Percentiles rank a stretch among this genome's conserved stretches.
Evolutionary conservation across 92 coral and sea anemone genomes (phyloP).

Genomic region (Porites lobata): DNA sequence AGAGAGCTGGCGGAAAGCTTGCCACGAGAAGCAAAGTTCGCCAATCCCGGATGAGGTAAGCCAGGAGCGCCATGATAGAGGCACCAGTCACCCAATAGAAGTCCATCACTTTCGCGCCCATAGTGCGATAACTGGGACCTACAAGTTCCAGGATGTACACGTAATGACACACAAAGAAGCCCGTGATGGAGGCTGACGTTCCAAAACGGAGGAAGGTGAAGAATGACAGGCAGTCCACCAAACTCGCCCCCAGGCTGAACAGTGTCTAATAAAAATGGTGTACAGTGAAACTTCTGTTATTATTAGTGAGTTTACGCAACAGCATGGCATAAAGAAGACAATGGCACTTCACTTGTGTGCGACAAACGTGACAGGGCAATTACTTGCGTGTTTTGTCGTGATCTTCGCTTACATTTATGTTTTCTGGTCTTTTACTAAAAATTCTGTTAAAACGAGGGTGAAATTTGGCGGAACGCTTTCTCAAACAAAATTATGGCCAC

Average conservation of each 20-base stretch:
- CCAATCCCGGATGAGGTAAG: constrained; percentile 71
- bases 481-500: no score
- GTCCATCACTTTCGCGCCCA: constrained; percentile 41
- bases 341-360: no score
- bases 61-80: constrained; percentile 44
- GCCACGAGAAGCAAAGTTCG: constrained; percentile 44
- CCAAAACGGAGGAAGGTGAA: constrained; percentile 76
- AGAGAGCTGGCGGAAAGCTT: constrained; percentile 52
- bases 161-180: constrained; percentile 74
- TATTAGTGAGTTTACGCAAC: no score
- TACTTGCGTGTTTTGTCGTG: no score
- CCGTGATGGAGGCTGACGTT: constrained; percentile 73
- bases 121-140: constrained; percentile 60
- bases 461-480: no score
- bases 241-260: constrained; percentile 65
- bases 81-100: constrained; percentile 55
- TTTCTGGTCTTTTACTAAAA: no score
- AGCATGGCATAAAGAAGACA: no score
- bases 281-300: background rate
- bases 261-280: constrained; percentile 26
- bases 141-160: constrained; percentile 72
- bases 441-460: no score
- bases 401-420: no score
- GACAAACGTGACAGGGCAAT: no score
- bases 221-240: constrained; percentile 79